Evolutionary conservation across 2,113 vertebrate genomes (phyloP).

Genomic region (Sorex araneus): DNA sequence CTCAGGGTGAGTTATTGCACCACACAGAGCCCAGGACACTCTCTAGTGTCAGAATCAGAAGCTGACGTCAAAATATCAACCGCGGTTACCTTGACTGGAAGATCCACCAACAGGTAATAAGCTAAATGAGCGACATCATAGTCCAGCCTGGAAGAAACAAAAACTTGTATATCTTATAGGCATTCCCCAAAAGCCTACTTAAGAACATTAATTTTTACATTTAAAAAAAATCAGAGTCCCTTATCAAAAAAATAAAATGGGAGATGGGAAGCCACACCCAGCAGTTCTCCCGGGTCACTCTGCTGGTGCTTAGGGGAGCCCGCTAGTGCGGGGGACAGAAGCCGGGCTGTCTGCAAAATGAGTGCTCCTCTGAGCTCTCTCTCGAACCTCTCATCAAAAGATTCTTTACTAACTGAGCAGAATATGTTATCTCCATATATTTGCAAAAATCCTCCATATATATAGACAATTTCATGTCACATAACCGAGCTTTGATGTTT

Average conservation of each 20-base stretch:
- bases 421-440: neutral
- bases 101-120: neutral
- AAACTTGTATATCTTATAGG: neutral
- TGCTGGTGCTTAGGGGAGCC: too few species aligned
- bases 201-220: too few species aligned
- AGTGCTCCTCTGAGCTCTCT: too few species aligned
- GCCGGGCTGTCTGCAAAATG: too few species aligned
- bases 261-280: too few species aligned
- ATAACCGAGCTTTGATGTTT: slow-evolving; percentile 72
- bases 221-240: too few species aligned
- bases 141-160: neutral
- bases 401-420: neutral
- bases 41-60: neutral
- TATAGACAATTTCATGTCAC: slow-evolving; percentile 57
- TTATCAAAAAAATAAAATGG: too few species aligned
- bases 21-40: neutral
- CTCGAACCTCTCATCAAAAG: neutral
- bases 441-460: slow-evolving; percentile 14
- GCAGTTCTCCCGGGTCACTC: neutral
- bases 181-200: neutral
- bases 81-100: neutral
- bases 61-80: neutral
- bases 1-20: neutral
- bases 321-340: too few species aligned
- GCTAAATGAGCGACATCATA: neutral